Conservation (phyloP, 2,888 invertebrate genomes). For the Trypoxylon attenuatum region DNA sequence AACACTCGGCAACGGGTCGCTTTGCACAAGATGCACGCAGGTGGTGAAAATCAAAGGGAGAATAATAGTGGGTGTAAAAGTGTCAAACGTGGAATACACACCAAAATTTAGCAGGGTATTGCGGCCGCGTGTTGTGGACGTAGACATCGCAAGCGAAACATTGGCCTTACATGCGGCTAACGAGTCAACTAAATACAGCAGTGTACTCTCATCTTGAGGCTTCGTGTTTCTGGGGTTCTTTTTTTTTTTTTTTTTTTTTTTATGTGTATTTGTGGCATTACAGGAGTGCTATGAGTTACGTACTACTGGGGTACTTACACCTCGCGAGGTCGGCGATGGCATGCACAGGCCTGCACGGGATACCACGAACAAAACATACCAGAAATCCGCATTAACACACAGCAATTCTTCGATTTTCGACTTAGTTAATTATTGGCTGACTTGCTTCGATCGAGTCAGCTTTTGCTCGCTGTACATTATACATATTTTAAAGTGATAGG, state of each 20-base stretch:
- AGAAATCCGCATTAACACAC: constrained; percentile 62
- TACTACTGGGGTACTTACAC: constrained; percentile 84
- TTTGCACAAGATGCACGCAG: too few species aligned
- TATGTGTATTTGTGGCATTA: constrained; percentile 30
- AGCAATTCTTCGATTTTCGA: constrained; percentile 21
- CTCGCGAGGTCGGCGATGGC: constrained; percentile 91
- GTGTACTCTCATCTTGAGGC: too few species aligned
- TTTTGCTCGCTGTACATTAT: too few species aligned
- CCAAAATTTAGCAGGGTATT: background rate
- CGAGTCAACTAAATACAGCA: constrained; percentile 29
- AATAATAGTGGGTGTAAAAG: background rate
- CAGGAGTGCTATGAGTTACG: constrained; percentile 41
- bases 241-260: too few species aligned
- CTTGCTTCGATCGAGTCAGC: too few species aligned
- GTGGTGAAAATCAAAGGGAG: too few species aligned
- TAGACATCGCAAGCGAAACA: constrained; percentile 31
- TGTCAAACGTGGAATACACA: background rate
- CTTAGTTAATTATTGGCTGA: too few species aligned
- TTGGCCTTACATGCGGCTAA: constrained; percentile 38
- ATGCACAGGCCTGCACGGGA: constrained; percentile 85
- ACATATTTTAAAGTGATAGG: too few species aligned
- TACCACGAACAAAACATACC: constrained; percentile 68
- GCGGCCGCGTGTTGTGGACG: background rate
- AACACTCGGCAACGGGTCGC: too few species aligned
- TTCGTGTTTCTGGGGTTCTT: too few species aligned